A percentile compares a stretch with the other conserved stretches of the same genome.
phyloP scores from a whole-genome alignment of 2,797 vertebrate species.

The Rhinogobio ventralis region DNA sequence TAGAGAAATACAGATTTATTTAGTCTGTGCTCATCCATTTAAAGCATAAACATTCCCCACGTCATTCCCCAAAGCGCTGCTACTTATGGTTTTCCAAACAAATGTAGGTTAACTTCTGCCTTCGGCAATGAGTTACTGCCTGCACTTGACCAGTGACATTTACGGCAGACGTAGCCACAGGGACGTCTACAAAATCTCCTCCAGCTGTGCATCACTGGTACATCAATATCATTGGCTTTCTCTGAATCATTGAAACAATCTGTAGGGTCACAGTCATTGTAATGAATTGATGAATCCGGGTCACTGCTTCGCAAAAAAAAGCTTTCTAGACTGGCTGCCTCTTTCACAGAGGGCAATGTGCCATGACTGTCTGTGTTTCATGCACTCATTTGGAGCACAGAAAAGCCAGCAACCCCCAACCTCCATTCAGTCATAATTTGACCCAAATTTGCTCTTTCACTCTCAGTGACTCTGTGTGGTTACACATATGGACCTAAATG shows the following conservation, averaged over 20 bases:
- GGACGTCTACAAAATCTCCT: neutral
- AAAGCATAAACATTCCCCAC: neutral
- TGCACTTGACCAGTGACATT: neutral
- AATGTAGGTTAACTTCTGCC: conserved; percentile 4
- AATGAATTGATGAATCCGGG: neutral
- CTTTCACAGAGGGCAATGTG: conserved; percentile 25
- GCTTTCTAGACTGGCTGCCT: neutral
- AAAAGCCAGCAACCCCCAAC: conserved; percentile 11
- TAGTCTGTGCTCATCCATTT: neutral
- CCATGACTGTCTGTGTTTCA: neutral
- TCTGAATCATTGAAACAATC: neutral
- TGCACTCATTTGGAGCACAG: neutral
- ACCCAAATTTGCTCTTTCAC: conserved; percentile 18
- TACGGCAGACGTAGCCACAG: neutral
- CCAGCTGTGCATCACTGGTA: neutral
- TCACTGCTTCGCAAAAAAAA: neutral
- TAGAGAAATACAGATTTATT: neutral
- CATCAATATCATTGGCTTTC: neutral
- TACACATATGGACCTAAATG: neutral
- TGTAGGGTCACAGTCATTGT: conserved; percentile 2
- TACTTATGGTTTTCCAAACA: conserved; percentile 7
- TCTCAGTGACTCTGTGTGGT: conserved; percentile 1
- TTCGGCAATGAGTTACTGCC: neutral
- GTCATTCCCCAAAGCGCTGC: neutral
- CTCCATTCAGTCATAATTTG: neutral